phyloP scores from a whole-genome alignment of 1,140 invertebrate genomes.

The Brachionus asplanchnoidis region DNA sequence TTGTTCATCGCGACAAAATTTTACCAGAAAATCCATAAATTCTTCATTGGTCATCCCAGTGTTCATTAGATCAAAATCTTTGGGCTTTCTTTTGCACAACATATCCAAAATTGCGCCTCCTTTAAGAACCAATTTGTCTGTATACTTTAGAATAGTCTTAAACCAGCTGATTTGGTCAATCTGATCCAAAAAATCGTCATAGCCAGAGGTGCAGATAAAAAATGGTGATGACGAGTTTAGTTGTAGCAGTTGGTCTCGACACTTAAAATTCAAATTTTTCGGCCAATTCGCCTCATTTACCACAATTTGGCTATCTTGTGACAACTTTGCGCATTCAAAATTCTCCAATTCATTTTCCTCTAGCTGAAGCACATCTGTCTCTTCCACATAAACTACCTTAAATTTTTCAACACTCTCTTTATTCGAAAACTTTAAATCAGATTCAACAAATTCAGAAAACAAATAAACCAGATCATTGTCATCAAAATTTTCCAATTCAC shows the following conservation, averaged over 20 bases:
- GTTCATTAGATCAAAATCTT: slow-evolving; percentile 22
- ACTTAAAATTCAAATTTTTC: background rate
- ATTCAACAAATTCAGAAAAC: background rate
- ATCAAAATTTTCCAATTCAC: background rate
- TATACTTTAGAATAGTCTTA: background rate
- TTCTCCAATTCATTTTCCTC: background rate
- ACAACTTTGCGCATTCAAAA: background rate
- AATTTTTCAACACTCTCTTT: background rate
- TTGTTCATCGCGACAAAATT: background rate
- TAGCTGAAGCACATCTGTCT: background rate
- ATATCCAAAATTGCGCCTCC: slow-evolving; percentile 9
- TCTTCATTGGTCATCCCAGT: slow-evolving; percentile 7
- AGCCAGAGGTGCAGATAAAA: background rate
- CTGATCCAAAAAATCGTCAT: background rate
- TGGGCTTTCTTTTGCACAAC: background rate
- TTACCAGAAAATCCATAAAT: slow-evolving; percentile 8
- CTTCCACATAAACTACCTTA: background rate
- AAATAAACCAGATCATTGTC: background rate
- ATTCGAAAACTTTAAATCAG: background rate
- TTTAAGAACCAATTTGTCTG: slow-evolving; percentile 9
- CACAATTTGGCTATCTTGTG: background rate
- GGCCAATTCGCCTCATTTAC: background rate
- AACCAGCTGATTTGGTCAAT: slow-evolving; percentile 11
- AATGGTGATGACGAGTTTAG: slow-evolving; percentile 19
- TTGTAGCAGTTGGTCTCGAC: background rate